Evolutionary conservation across 2,888 invertebrate species (phyloP).

Genomic region (Caenorhabditis auriculariae): DNA sequence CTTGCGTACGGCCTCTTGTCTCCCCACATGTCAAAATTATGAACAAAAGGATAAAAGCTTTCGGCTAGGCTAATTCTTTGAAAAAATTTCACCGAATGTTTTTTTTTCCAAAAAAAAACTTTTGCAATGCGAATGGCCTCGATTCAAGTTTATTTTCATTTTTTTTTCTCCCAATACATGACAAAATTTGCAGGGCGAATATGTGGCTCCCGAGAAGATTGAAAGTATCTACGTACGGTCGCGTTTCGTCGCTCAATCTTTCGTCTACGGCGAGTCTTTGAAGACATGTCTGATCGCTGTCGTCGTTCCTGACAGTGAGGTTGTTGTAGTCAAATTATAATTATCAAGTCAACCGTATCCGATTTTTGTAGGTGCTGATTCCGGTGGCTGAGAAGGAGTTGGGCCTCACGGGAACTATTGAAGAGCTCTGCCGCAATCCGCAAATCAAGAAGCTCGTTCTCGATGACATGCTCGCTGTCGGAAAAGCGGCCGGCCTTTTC

Average conservation of each 20-base stretch:
- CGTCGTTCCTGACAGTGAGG: constrained; percentile 79
- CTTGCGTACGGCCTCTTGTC: too few relatives aligned
- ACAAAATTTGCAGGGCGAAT: constrained; percentile 78
- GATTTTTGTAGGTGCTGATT: constrained; percentile 34
- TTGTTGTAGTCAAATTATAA: constrained; percentile 4
- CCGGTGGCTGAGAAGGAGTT: constrained; percentile 37
- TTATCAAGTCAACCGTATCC: neutral
- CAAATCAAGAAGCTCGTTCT: constrained; percentile 83
- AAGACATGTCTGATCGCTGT: constrained; percentile 89
- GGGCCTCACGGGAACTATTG: constrained; percentile 37
- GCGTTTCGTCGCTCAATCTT: constrained; percentile 87
- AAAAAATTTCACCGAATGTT: too few relatives aligned
- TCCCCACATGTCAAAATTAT: too few relatives aligned
- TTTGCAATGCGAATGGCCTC: too few relatives aligned
- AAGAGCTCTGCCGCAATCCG: constrained; percentile 49
- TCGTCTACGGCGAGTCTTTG: constrained; percentile 92
- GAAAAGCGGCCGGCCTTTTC: constrained; percentile 85
- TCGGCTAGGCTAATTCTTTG: too few relatives aligned
- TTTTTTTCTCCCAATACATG: too few relatives aligned
- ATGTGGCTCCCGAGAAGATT: constrained; percentile 97
- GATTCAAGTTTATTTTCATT: too few relatives aligned
- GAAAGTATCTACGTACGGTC: constrained; percentile 91
- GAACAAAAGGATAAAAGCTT: too few relatives aligned
- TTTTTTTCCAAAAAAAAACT: too few relatives aligned
- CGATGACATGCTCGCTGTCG: constrained; percentile 85